Evolutionary conservation across 2,797 vertebrate species (phyloP), one percentile per base, ranked within the genome.

Genomic region (Sebastes aleutianus): DNA sequence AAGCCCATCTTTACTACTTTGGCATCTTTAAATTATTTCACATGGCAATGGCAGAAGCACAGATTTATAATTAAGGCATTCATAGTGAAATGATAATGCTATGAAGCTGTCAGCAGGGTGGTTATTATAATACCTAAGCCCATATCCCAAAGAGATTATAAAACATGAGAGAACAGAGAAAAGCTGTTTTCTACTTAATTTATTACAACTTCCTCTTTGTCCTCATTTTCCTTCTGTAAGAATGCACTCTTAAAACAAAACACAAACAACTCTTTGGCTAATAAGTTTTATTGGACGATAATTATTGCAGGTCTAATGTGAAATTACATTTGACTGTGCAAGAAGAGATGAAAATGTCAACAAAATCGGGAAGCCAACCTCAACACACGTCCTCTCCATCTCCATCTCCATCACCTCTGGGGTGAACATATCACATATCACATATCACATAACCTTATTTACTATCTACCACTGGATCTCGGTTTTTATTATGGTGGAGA

Each of bases 101-200:
- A 78, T 80, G 79, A 91, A 91, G 79, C 76, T 84, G 82, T 87
- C 79, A 78, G 36, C 70, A 43, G 39, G 32, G 80, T 86, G 70
- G 84, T 83, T 88, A 87, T 82, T 80, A 78, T 74, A 82, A 86
- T 74, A 75, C 36, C 26, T 32, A 32, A 79, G 70, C 62, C 53
- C 8, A 31, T 74, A 43, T 85, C 82, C 69, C 54, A 58, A 61
- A 75, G 63, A 73, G 65, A 83, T 86, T 85, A 80, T 76, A 73
- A 72, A 82, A 78, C 24, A 72, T 24, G 12, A 85, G 29, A 53
- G 64, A 62, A 82, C 27, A 84, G 39, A 77, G 39, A 53, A 81
- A 78, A 76, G 29, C 56, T 70, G 58, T 75, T 82, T 79, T 62
- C 67, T 13, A 16, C n/a, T 78, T 70, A 50, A 70, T 56, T 39